A percentile compares a stretch with the other conserved stretches of the same genome.
These are phyloP conservation scores for Chaetura pelagica DNA, from an alignment of 2,113 vertebrate genomes.

Conservation along the genomic window DNA sequence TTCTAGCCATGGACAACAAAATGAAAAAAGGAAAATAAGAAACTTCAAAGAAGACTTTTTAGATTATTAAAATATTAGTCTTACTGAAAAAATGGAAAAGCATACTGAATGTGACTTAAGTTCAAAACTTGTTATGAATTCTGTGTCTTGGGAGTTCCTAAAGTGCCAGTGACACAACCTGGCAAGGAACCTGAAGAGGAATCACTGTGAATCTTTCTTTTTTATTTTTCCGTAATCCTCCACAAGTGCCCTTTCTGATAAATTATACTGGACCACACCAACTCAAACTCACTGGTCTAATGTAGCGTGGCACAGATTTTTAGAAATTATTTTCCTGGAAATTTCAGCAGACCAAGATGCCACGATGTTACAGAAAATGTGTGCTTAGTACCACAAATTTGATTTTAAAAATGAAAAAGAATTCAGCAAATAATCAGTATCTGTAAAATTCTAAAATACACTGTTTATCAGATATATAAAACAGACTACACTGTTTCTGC, in stretches of 20 bases:
- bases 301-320: neutral
- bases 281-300: neutral
- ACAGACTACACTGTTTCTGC: neutral
- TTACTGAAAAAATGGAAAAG: neutral
- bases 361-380: neutral
- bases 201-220: neutral
- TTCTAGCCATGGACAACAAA: neutral
- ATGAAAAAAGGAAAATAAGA: neutral
- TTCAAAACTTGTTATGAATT: neutral
- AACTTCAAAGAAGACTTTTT: neutral
- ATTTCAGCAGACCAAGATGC: constrained; percentile 2
- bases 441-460: neutral
- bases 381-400: neutral
- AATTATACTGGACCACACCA: neutral
- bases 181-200: neutral
- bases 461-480: neutral
- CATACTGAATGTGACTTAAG: neutral
- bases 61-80: neutral
- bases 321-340: constrained; percentile 29
- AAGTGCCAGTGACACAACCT: neutral
- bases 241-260: neutral
- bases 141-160: neutral
- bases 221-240: neutral
- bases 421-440: neutral
- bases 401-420: neutral